Conservation (phyloP, 1,140 invertebrate genomes). For the Antheraea pernyi region DNA sequence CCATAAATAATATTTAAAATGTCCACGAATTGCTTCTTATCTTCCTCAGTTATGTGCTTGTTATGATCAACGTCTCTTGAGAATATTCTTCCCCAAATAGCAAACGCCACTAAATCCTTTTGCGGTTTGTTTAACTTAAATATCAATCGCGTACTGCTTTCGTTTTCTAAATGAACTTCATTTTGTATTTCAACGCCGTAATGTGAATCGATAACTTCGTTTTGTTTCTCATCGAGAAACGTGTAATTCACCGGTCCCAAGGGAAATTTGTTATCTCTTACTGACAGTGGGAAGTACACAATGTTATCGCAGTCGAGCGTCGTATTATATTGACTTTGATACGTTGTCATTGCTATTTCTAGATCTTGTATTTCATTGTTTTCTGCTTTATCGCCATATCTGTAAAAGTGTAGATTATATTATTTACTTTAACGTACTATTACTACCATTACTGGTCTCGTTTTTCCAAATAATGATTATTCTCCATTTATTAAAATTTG, state of each 20-base stretch:
- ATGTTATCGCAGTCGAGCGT: constrained; percentile 53
- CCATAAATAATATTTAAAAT: constrained; percentile 51
- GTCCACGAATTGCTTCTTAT: constrained; percentile 37
- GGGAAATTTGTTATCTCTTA: constrained; percentile 56
- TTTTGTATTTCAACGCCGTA: constrained; percentile 17
- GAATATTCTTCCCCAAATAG: constrained; percentile 52
- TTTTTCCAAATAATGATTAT: no score
- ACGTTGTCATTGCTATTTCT: constrained; percentile 56
- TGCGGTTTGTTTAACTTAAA: constrained; percentile 42
- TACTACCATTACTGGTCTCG: no score
- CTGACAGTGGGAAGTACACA: constrained; percentile 47
- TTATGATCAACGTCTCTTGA: constrained; percentile 41
- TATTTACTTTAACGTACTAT: not conserved
- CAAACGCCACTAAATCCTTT: constrained; percentile 46
- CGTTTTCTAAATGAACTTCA: constrained; percentile 17
- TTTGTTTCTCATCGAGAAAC: constrained; percentile 23
- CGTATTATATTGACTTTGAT: constrained; percentile 42
- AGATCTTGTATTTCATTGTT: constrained; percentile 46
- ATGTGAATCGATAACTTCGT: constrained; percentile 15
- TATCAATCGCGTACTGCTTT: constrained; percentile 18
- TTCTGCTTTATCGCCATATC: constrained; percentile 38
- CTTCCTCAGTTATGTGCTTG: constrained; percentile 32
- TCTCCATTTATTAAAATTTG: no score
- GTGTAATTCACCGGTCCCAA: constrained; percentile 45
- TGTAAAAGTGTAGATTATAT: constrained; percentile 31